Evolutionary conservation across 2,888 invertebrate species (phyloP).

Genomic region (Oxytorus armatus): DNA sequence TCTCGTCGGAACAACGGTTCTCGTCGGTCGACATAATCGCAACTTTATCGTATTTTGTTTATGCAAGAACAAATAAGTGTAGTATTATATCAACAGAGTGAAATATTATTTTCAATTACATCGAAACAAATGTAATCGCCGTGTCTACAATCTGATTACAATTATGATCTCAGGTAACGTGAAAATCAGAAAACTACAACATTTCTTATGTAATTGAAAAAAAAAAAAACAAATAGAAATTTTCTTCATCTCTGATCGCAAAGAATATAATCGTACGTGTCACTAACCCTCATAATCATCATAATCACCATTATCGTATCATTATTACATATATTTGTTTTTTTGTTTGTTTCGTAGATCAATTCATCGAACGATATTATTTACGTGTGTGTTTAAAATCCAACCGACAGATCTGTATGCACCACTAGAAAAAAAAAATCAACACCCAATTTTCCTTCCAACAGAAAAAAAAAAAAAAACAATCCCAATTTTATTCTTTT

Average conservation of each 20-base stretch:
- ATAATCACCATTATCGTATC: too few species aligned
- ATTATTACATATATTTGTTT: constrained; percentile 48
- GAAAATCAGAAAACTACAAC: neutral
- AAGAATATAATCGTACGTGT: constrained; percentile 72
- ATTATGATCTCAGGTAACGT: constrained; percentile 1
- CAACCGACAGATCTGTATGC: constrained; percentile 2
- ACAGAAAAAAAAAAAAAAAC: constrained; percentile 49
- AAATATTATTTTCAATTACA: too few species aligned
- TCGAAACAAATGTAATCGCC: neutral
- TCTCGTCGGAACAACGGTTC: constrained; percentile 72
- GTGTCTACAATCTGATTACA: neutral
- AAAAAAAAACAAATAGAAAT: neutral
- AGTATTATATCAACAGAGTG: constrained; percentile 65
- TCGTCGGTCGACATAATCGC: constrained; percentile 76
- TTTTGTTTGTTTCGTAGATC: constrained; percentile 53
- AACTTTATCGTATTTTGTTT: constrained; percentile 72
- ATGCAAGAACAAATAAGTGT: constrained; percentile 57
- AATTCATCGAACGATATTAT: constrained; percentile 67
- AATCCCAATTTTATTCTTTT: constrained; percentile 43
- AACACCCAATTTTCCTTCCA: constrained; percentile 40
- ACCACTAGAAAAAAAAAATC: constrained; percentile 46
- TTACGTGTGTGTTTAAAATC: constrained; percentile 37
- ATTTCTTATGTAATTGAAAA: neutral
- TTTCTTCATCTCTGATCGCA: constrained; percentile 70
- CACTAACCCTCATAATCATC: too few species aligned